These are phyloP conservation scores for Hypsopygia costalis DNA, from an alignment of 2,888 invertebrate species.

Conservation along the genomic window DNA sequence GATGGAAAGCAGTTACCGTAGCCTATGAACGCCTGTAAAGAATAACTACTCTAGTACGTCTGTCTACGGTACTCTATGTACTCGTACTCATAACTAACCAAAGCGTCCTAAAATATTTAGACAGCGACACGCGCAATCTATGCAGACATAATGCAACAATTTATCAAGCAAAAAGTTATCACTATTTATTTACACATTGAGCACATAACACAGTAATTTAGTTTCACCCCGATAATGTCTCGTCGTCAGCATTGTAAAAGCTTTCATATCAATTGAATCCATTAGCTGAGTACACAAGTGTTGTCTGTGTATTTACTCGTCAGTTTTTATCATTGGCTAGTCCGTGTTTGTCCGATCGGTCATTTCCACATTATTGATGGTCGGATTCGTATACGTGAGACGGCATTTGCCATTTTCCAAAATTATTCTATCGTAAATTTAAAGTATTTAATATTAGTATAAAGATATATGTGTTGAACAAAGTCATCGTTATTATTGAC, in stretches of 20 bases:
- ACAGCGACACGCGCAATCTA: too few species aligned
- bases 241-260: conserved; percentile 74
- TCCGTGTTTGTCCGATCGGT: conserved; percentile 76
- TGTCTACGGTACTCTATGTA: too few species aligned
- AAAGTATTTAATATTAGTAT: neutral
- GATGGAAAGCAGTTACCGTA: too few species aligned
- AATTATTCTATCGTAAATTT: conserved; percentile 27
- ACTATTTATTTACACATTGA: conserved; percentile 25
- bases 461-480: too few species aligned
- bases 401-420: conserved; percentile 38
- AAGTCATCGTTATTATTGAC: too few species aligned
- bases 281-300: conserved; percentile 78
- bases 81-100: too few species aligned
- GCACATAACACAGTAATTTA: conserved; percentile 46
- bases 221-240: conserved; percentile 55
- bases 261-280: conserved; percentile 81
- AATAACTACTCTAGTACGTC: too few species aligned
- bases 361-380: conserved; percentile 75
- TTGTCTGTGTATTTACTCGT: conserved; percentile 76
- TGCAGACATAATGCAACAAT: conserved; percentile 5
- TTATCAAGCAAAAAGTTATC: conserved; percentile 17
- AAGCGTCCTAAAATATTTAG: too few species aligned
- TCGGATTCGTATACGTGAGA: conserved; percentile 52
- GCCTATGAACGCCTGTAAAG: too few species aligned
- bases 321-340: conserved; percentile 79